Conservation (phyloP, 2,797 vertebrate genomes). For the Avahi laniger region DNA sequence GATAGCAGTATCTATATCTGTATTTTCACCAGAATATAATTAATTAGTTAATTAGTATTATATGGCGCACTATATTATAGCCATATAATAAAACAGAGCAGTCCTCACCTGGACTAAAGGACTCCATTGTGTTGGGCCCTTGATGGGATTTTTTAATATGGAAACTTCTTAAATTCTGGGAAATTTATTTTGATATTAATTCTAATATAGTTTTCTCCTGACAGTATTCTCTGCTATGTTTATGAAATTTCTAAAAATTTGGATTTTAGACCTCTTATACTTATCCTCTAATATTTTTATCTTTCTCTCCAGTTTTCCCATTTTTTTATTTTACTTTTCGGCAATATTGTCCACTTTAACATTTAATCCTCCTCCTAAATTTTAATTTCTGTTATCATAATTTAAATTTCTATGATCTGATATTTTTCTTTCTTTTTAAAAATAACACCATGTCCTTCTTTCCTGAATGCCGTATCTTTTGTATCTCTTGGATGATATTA, state of each 20-base stretch:
- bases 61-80: not conserved
- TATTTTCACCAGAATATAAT: not conserved
- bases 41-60: not conserved
- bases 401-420: not conserved
- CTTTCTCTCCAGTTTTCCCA: not conserved
- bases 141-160: not conserved
- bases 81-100: not conserved
- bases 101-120: not conserved
- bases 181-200: slow-evolving; percentile 5
- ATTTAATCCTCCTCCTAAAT: not conserved
- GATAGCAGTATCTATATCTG: not conserved
- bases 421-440: not conserved
- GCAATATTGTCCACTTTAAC: not conserved
- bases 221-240: not conserved
- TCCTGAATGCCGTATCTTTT: not conserved
- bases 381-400: not conserved
- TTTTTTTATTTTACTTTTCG: not conserved
- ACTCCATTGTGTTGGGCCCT: not conserved
- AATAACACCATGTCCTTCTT: not conserved
- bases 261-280: not conserved
- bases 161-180: not conserved
- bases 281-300: not conserved
- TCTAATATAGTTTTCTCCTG: not conserved
- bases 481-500: not conserved
- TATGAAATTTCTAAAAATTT: not conserved